Percentiles rank a stretch among this genome's conserved stretches.
phyloP scores from a whole-genome alignment of 2,888 invertebrate species.

The Maniola hyperantus region DNA sequence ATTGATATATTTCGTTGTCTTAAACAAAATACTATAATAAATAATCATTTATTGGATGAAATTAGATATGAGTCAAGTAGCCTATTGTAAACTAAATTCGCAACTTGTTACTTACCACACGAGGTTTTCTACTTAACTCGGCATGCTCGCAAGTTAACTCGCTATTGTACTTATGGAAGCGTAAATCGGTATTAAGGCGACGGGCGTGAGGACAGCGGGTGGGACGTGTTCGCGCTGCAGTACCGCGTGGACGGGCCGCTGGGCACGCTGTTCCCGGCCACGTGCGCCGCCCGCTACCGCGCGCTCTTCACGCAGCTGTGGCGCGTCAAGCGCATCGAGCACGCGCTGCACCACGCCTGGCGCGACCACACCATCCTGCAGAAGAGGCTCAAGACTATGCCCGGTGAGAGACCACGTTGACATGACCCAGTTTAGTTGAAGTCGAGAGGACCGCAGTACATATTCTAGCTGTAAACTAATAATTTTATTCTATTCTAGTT shows the following conservation, averaged over 20 bases:
- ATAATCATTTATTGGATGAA: no score
- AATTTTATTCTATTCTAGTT: no score
- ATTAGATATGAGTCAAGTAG: no score
- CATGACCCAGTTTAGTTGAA: no score
- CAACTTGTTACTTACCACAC: no score
- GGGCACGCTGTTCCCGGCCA: conserved; percentile 90
- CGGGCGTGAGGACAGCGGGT: conserved; percentile 88
- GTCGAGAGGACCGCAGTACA: background rate
- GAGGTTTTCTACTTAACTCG: no score
- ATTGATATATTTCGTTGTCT: no score
- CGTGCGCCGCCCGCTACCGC: conserved; percentile 88
- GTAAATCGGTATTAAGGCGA: conserved; percentile 55
- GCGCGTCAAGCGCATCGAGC: conserved; percentile 95
- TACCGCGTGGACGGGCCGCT: conserved; percentile 95
- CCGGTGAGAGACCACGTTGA: conserved; percentile 71
- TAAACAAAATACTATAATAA: no score
- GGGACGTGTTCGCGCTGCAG: conserved; percentile 94
- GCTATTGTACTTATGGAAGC: no score
- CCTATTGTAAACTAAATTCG: no score
- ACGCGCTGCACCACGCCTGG: conserved; percentile 91
- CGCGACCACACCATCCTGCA: conserved; percentile 90
- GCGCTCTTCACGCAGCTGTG: conserved; percentile 94
- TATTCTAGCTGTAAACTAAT: background rate
- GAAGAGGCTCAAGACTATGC: conserved; percentile 86
- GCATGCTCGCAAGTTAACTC: no score